Evolutionary conservation across 2,797 vertebrate species (phyloP).

Genomic region (Cossypha heuglini): DNA sequence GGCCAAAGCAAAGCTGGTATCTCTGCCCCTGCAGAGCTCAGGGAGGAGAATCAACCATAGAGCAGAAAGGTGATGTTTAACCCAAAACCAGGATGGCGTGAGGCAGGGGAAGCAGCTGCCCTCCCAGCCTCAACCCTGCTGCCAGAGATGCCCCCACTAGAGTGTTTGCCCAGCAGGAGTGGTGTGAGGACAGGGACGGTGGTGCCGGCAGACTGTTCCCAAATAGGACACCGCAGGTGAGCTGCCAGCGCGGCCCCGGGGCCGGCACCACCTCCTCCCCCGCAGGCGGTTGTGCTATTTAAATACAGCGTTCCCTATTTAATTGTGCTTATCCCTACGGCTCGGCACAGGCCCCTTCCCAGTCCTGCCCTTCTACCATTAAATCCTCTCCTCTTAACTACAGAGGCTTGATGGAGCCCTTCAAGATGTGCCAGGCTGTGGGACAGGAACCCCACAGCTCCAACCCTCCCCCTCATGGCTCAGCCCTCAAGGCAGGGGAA

Average conservation of each 20-base stretch:
- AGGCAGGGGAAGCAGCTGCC: not conserved
- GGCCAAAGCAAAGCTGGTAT: not conserved
- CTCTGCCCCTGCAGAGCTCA: not conserved
- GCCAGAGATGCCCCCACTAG: rapidly evolving
- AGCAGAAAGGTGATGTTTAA: not conserved
- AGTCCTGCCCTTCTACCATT: not conserved
- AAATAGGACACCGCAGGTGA: not conserved
- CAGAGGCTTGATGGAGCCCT: not conserved
- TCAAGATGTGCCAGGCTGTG: rapidly evolving
- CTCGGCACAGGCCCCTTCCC: rapidly evolving
- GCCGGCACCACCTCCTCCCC: not conserved
- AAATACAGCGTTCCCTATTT: not conserved
- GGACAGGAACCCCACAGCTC: not conserved
- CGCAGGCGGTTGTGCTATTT: not conserved
- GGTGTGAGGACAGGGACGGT: not conserved
- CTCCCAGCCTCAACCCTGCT: not conserved
- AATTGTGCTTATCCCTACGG: rapidly evolving
- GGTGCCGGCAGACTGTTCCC: not conserved
- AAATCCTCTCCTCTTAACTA: too few species aligned
- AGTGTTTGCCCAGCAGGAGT: rapidly evolving
- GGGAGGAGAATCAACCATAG: not conserved
- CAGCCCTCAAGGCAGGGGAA: not conserved
- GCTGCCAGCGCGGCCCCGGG: not conserved
- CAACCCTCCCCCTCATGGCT: rapidly evolving
- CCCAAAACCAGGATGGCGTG: rapidly evolving